phyloP scores from a whole-genome alignment of 1,140 invertebrate genomes.

The Cardiocondyla obscurior region DNA sequence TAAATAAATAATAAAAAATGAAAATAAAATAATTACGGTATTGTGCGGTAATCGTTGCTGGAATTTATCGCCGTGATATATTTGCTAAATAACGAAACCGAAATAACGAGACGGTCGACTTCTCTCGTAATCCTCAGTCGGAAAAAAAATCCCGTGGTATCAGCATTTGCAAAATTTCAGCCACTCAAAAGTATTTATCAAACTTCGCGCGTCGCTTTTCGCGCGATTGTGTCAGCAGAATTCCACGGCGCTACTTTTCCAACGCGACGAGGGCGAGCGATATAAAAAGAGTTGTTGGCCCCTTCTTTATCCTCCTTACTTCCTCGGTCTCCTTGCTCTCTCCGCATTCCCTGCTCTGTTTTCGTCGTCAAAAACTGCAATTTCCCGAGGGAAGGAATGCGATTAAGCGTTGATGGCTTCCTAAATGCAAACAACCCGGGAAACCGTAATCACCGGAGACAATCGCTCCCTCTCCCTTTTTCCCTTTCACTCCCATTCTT shows the following conservation, averaged over 20 bases:
- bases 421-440: slow-evolving; percentile 83
- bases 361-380: slow-evolving; percentile 71
- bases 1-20: too few relatives aligned
- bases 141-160: neutral
- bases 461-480: slow-evolving; percentile 56
- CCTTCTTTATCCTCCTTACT: neutral
- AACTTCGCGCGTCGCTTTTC: slow-evolving; percentile 11
- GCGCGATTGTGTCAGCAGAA: slow-evolving; percentile 32
- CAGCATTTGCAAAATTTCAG: neutral
- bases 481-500: neutral
- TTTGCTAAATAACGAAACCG: neutral
- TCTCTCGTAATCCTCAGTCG: neutral
- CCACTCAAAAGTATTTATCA: slow-evolving; percentile 14
- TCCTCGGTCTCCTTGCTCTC: neutral
- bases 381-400: slow-evolving; percentile 82
- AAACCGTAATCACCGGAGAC: slow-evolving; percentile 76
- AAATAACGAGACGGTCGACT: neutral
- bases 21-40: neutral
- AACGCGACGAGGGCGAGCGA: neutral
- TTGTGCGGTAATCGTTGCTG: neutral
- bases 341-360: neutral
- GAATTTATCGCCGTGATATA: neutral
- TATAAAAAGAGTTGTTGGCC: slow-evolving; percentile 20
- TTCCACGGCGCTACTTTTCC: slow-evolving; percentile 20
- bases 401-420: slow-evolving; percentile 84